phyloP scores from a whole-genome alignment of 1,140 invertebrate genomes.

The Orius insidiosus region DNA sequence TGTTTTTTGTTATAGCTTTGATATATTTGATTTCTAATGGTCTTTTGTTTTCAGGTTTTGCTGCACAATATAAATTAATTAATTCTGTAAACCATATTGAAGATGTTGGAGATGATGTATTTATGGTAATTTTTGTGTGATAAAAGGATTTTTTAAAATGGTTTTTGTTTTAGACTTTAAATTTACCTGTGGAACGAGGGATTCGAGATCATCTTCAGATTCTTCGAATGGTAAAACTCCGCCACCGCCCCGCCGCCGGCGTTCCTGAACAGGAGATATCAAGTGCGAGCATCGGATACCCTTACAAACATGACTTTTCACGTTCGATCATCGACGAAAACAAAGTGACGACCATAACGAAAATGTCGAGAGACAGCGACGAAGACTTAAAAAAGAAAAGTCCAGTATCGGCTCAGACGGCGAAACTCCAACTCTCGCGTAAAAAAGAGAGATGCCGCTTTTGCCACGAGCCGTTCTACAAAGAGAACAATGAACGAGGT shows the following conservation, averaged over 20 bases:
- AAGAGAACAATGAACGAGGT: conserved; percentile 62
- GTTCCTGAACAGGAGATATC: conserved; percentile 20
- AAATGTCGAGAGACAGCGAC: too few relatives aligned
- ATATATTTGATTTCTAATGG: background rate
- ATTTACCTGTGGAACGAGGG: conserved; percentile 56
- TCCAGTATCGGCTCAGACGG: conserved; percentile 16
- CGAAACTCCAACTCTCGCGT: conserved; percentile 13
- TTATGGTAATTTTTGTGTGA: conserved; percentile 44
- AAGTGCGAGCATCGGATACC: conserved; percentile 12
- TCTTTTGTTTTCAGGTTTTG: conserved; percentile 9
- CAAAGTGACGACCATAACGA: conserved; percentile 21
- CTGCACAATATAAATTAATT: conserved; percentile 25
- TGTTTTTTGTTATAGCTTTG: too few relatives aligned
- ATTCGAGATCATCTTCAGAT: conserved; percentile 46
- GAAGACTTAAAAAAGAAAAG: conserved; percentile 35
- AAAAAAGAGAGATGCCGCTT: conserved; percentile 33
- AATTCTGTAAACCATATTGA: conserved; percentile 24
- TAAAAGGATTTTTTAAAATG: background rate
- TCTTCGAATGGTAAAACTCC: conserved; percentile 28
- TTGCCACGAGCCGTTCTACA: conserved; percentile 53
- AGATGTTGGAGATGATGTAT: conserved; percentile 65
- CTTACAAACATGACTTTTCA: conserved; percentile 54
- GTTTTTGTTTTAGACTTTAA: conserved; percentile 47
- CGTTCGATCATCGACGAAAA: conserved; percentile 57
- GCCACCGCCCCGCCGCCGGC: conserved; percentile 30